Base-by-base conservation (phyloP, 1,140 invertebrate species). In the Zaprionus capensis region DNA sequence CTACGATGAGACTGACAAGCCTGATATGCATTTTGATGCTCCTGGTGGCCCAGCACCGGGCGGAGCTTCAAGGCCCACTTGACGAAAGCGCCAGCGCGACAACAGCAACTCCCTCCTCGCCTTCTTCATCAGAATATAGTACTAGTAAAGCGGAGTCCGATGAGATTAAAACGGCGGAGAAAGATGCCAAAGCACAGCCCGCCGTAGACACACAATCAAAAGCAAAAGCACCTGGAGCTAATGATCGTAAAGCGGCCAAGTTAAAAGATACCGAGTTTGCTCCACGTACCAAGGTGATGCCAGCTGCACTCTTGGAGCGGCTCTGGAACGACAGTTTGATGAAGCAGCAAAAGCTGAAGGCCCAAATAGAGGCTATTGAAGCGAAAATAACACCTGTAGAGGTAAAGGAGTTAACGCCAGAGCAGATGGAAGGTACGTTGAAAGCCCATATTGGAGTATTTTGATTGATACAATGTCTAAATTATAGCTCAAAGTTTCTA, bases 401-500 rank as follows among this genome's bases (percentile, higher is more conserved):
- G 22, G 58, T 51, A 17, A 36, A 17, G 2, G 72, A 90, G 15
- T 28, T 26, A 6, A 84, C 84, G 0, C 86, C 86, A 0, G 81
- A 91, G 22, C 77, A 92, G 41, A 63, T 92, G 4, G 91, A 92
- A 76, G 91, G 91, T 92, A 69, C 41, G n/a, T 46, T 17, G n/a
- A 46, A 46, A 17, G 6, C 7, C n/a, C n/a, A 17, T 9, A 46
- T 17, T 46, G 5, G 7, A 46, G 5, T 46, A 20, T 14, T 9
- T 49, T 9, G 49, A 38, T 71, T 12, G 59, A 38, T 71, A 17
- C 14, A 34, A n/a, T 7, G 1, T n/a, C 2, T 24, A 4, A 24
- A 62, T 26, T 22, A 22, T 41, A 92, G 91, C 86, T 44, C 76
- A 92, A 61, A 75, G 67, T 11, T 71, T 92, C 46, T 92, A 83